Percentiles rank a stretch among this genome's conserved stretches.
Conservation (phyloP, 1,140 invertebrate species). For the Holcopasites calliopsidis region DNA sequence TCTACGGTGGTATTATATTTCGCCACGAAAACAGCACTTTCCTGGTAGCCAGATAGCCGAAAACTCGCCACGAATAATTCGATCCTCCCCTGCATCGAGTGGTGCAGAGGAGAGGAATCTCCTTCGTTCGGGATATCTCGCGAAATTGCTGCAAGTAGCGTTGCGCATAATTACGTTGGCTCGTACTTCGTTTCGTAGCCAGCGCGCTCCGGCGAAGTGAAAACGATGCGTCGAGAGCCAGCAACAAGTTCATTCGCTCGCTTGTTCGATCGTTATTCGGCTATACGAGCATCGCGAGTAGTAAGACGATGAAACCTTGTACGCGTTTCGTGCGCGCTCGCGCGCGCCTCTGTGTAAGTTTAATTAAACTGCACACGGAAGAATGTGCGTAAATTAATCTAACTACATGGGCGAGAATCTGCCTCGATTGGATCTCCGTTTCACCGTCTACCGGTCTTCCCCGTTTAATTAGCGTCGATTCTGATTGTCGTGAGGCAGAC, state of each 20-base stretch:
- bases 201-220: not conserved
- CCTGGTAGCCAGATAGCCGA: not conserved
- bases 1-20: not conserved
- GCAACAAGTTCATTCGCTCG: slow-evolving; percentile 22
- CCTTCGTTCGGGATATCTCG: not conserved
- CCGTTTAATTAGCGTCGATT: slow-evolving; percentile 25
- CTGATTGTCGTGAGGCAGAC: not conserved
- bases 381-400: slow-evolving; percentile 38
- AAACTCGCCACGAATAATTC: not conserved
- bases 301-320: not conserved
- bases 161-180: slow-evolving; percentile 8
- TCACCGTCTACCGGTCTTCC: not conserved
- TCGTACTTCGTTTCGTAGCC: slow-evolving; percentile 13
- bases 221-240: slow-evolving; percentile 18
- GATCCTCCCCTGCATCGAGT: not conserved
- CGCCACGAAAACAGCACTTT: not conserved
- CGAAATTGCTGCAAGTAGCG: slow-evolving; percentile 19
- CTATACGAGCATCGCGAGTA: not conserved
- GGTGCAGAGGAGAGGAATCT: not conserved
- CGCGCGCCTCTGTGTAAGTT: slow-evolving; percentile 30
- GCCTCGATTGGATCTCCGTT: slow-evolving; percentile 11
- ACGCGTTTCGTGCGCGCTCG: too few species aligned
- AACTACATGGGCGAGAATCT: slow-evolving; percentile 14
- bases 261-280: slow-evolving; percentile 1
- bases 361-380: slow-evolving; percentile 36